Conservation (phyloP, 1,140 invertebrate genomes). For the Adoxophyes honmai region DNA sequence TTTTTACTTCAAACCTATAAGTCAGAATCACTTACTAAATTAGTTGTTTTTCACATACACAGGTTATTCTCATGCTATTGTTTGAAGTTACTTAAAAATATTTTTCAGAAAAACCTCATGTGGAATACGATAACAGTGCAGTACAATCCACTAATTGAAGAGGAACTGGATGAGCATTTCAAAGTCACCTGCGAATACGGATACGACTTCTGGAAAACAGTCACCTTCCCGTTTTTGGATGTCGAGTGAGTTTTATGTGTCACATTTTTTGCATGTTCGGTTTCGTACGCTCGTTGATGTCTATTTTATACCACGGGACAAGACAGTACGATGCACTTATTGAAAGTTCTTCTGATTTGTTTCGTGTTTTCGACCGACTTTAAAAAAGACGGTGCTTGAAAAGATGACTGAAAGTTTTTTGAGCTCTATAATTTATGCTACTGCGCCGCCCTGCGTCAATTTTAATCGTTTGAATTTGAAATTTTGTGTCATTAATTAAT, state of each 20-base stretch:
- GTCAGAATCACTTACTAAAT: too few relatives aligned
- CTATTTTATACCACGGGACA: too few relatives aligned
- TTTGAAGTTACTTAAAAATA: slow-evolving; percentile 7
- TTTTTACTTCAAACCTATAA: too few relatives aligned
- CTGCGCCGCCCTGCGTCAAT: too few relatives aligned
- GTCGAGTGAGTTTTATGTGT: slow-evolving; percentile 88
- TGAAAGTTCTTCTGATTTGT: too few relatives aligned
- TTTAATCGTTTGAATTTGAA: too few relatives aligned
- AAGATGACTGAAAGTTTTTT: too few relatives aligned
- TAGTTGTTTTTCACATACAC: slow-evolving; percentile 15
- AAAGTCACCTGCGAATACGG: slow-evolving; percentile 98
- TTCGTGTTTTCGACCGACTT: too few relatives aligned
- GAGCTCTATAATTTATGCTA: too few relatives aligned
- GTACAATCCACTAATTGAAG: slow-evolving; percentile 95
- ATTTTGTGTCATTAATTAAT: too few relatives aligned
- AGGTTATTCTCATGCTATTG: background rate
- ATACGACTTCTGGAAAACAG: slow-evolving; percentile 97
- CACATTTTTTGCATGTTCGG: slow-evolving; percentile 5
- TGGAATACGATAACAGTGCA: slow-evolving; percentile 97
- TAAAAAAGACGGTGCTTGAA: too few relatives aligned
- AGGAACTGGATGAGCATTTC: slow-evolving; percentile 96
- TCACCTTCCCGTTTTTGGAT: slow-evolving; percentile 95
- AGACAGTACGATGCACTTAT: too few relatives aligned
- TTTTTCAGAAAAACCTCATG: slow-evolving; percentile 92
- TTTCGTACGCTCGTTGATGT: background rate